These are phyloP conservation scores for Drosophila mercatorum DNA, from an alignment of 2,888 invertebrate species.

Conservation along the genomic window DNA sequence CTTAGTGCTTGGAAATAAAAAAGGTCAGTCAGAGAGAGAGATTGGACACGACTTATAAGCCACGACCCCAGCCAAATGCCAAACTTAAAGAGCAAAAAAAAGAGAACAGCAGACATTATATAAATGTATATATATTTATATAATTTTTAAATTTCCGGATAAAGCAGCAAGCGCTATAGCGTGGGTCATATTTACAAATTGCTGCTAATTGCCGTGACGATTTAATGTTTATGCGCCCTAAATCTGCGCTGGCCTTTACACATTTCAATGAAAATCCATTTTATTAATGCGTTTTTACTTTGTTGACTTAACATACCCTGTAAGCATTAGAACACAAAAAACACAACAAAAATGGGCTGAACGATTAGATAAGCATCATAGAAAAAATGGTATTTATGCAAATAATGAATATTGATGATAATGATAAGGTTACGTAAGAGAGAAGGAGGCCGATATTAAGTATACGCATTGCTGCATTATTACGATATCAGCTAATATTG, in stretches of 20 bases:
- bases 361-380: background rate
- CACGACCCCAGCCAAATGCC: conserved; percentile 8
- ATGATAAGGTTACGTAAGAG: background rate
- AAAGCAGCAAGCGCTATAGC: background rate
- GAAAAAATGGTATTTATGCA: background rate
- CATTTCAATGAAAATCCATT: conserved; percentile 9
- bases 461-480: no score
- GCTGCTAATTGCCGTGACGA: conserved; percentile 31
- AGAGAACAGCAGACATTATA: background rate
- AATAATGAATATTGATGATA: background rate
- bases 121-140: conserved; percentile 7
- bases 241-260: background rate
- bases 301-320: conserved; percentile 7
- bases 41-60: conserved; percentile 21
- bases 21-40: conserved; percentile 38
- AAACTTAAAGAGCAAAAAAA: conserved; percentile 1
- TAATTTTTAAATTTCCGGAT: conserved; percentile 17
- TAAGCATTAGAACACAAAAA: background rate
- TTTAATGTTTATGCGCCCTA: conserved; percentile 15
- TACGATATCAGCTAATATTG: no score
- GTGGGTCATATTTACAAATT: conserved; percentile 7
- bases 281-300: conserved; percentile 6
- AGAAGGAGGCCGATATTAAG: background rate
- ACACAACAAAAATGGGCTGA: background rate
- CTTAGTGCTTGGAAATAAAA: conserved; percentile 30